phyloP scores from a whole-genome alignment of 2,888 invertebrate genomes.

The Diarsia dahlii region DNA sequence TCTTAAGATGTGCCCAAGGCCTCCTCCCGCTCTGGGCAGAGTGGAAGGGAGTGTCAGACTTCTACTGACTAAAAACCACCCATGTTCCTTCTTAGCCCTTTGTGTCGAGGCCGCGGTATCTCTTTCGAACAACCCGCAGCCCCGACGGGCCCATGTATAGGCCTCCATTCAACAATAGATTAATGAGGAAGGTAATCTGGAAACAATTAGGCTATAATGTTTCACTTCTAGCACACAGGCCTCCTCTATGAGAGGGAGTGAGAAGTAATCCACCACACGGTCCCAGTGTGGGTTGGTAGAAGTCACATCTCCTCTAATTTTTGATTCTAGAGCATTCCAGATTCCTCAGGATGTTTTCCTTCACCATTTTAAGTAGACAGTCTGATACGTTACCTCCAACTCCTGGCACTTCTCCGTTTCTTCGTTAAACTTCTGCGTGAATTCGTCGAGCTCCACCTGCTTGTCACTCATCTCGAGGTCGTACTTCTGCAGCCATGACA shows the following conservation, averaged over 20 bases:
- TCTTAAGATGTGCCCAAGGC: too few species aligned
- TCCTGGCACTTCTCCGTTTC: conserved; percentile 85
- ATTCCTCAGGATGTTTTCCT: neutral
- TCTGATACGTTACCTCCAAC: conserved; percentile 78
- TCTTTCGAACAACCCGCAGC: too few species aligned
- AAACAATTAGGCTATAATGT: neutral
- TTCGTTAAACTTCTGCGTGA: conserved; percentile 86
- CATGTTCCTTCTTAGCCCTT: too few species aligned
- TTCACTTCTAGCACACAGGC: neutral
- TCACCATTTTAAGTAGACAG: neutral
- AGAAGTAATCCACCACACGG: neutral
- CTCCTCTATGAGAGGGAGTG: neutral
- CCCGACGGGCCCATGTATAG: too few species aligned
- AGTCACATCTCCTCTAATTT: neutral
- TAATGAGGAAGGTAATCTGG: neutral
- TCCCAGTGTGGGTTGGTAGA: neutral
- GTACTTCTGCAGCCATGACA: conserved; percentile 91
- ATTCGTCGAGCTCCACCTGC: conserved; percentile 89
- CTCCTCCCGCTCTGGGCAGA: too few species aligned
- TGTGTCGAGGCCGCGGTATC: too few species aligned
- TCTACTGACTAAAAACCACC: too few species aligned
- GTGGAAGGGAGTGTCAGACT: too few species aligned
- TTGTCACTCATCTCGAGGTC: conserved; percentile 91
- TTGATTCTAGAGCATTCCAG: neutral
- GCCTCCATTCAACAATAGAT: neutral